Base-by-base conservation (phyloP, 2,113 vertebrate species). In the Carollia perspicillata region DNA sequence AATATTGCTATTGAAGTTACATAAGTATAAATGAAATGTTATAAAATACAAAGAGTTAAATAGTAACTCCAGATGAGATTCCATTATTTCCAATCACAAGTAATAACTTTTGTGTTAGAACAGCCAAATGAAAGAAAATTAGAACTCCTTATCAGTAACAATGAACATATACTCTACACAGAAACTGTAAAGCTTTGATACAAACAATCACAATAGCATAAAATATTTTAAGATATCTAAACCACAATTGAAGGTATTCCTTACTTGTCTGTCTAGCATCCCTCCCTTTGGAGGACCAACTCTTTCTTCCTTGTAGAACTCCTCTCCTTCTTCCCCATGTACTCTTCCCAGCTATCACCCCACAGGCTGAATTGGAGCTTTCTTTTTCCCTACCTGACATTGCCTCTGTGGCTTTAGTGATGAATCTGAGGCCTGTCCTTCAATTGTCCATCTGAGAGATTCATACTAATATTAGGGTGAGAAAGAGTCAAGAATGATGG, bases 21-120 rank as follows among this genome's bases (percentile, higher is more conserved):
- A 71, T 92, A 95, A 90, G n/a, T 37, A 83, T 91, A 92, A 84
- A 40, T 68, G 87, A 91, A 92, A 75, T 68, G 5, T 74, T 94
- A 33, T 79, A 92, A 80, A 78, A 85, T 69, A 35, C 17, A 74
- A 91, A 92, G 26, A 65, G 20, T 87, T 49, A 86, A 80, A 63
- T 66, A 83, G 74, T 77, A 91, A 78, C 0, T 22, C 18, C n/a
- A 71, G 12, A 75, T 68, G 40, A 72, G 49, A 71, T 91, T 89
- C 22, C 16, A 37, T 79, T 93, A 47, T 80, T 83, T 90, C 65
- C 16, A 47, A 72, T 83, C n/a, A 79, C 30, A 84, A 71, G 20
- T 40, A 80, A 53, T 78, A 23, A 75, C 84, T 28, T 93, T 93
- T 68, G 63, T 91, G 11, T 60, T 93, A 63, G 86, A 94, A 86